These are phyloP conservation scores for Eupsilia transversa DNA, from an alignment of 2,888 invertebrate species.

Conservation along the genomic window DNA sequence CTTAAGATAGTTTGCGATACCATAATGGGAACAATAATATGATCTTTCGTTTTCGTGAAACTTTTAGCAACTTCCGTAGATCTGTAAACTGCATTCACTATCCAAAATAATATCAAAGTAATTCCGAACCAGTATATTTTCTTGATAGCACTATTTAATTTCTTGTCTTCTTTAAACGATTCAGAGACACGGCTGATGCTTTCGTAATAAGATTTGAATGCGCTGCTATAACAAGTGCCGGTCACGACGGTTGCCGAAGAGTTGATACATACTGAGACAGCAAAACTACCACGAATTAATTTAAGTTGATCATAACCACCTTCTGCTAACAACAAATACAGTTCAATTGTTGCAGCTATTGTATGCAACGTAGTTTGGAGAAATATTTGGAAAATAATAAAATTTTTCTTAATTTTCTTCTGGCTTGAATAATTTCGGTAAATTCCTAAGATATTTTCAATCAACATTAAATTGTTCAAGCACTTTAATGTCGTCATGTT, in stretches of 20 bases:
- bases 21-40: neutral
- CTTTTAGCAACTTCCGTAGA: neutral
- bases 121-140: conserved; percentile 10
- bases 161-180: conserved; percentile 2
- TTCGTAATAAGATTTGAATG: conserved; percentile 1
- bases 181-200: conserved; percentile 2
- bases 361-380: neutral
- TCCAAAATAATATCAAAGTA: neutral
- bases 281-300: conserved; percentile 3
- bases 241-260: neutral
- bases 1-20: neutral
- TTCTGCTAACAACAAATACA: neutral
- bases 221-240: neutral
- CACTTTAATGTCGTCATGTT: conserved; percentile 3
- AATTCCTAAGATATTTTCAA: conserved; percentile 22
- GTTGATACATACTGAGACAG: neutral
- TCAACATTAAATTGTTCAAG: conserved; percentile 3
- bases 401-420: conserved; percentile 1
- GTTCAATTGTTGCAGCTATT: conserved; percentile 5
- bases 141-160: neutral
- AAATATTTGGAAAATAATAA: conserved; percentile 11
- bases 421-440: conserved; percentile 7
- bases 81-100: neutral
- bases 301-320: neutral
- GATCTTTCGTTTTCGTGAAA: neutral